Evolutionary conservation across 2,888 invertebrate species (phyloP).

Genomic region (Eristalis arbustorum): DNA sequence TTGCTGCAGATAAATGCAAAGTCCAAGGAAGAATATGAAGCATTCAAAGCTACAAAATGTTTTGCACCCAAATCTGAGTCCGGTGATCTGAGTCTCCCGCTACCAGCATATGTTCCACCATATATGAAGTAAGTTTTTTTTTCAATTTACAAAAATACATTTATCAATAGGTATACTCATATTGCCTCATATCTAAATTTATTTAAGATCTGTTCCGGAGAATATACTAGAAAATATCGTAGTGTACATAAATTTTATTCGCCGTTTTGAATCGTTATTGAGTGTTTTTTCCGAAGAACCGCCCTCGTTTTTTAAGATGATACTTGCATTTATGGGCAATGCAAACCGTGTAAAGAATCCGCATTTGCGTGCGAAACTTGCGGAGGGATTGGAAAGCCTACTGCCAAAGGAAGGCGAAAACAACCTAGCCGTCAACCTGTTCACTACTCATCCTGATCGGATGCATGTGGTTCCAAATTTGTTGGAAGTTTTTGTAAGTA

Average conservation of each 20-base stretch:
- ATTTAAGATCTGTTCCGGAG: constrained; percentile 90
- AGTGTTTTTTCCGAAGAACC: constrained; percentile 86
- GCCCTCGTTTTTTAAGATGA: constrained; percentile 87
- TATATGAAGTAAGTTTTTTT: constrained; percentile 83
- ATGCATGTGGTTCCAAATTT: constrained; percentile 89
- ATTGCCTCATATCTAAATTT: too few relatives aligned
- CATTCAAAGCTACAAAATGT: constrained; percentile 76
- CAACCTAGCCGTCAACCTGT: constrained; percentile 86
- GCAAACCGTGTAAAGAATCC: constrained; percentile 92
- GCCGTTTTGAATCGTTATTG: constrained; percentile 83
- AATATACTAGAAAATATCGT: constrained; percentile 93
- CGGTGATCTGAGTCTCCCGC: constrained; percentile 83
- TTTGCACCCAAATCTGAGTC: constrained; percentile 84
- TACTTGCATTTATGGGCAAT: constrained; percentile 94
- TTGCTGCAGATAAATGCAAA: constrained; percentile 89
- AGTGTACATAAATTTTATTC: constrained; percentile 88
- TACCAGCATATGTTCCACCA: constrained; percentile 84
- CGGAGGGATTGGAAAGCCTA: constrained; percentile 93
- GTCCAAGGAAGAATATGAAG: constrained; percentile 76
- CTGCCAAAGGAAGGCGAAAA: constrained; percentile 85
- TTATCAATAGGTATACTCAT: too few relatives aligned
- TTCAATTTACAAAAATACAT: not conserved
- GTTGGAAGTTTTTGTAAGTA: constrained; percentile 96
- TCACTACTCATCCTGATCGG: constrained; percentile 88
- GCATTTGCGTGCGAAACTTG: constrained; percentile 93